Evolutionary conservation across 2,888 invertebrate genomes (phyloP).

Genomic region (Tethea ocularis): DNA sequence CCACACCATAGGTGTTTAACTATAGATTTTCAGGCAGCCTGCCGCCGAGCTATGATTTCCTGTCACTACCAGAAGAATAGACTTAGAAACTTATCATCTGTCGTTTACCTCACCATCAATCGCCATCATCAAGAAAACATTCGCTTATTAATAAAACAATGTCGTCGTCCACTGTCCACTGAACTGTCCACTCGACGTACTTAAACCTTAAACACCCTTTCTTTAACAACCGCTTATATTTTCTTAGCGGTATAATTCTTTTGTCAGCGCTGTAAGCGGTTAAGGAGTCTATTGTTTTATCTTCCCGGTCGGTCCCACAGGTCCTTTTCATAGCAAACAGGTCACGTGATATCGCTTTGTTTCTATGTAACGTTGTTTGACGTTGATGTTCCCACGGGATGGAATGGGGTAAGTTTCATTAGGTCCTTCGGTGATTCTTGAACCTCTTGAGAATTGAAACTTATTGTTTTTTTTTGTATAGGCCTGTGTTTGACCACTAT

Average conservation of each 20-base stretch:
- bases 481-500: too few species aligned
- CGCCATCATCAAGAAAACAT: too few species aligned
- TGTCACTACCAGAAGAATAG: too few species aligned
- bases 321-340: slow-evolving; percentile 67
- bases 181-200: too few species aligned
- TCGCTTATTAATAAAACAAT: too few species aligned
- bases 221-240: slow-evolving; percentile 8
- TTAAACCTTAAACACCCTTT: not conserved
- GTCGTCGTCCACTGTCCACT: too few species aligned
- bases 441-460: not conserved
- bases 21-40: too few species aligned
- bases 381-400: slow-evolving; percentile 65
- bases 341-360: slow-evolving; percentile 62
- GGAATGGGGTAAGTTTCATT: slow-evolving; percentile 22
- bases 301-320: slow-evolving; percentile 56
- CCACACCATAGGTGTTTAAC: too few species aligned
- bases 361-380: slow-evolving; percentile 65
- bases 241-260: slow-evolving; percentile 57
- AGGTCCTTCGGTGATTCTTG: not conserved
- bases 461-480: too few species aligned
- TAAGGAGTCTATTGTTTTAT: slow-evolving; percentile 60
- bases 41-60: too few species aligned
- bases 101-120: too few species aligned
- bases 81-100: too few species aligned
- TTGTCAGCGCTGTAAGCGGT: slow-evolving; percentile 40